A percentile compares a stretch with the other conserved stretches of the same genome.
These are phyloP conservation scores for Hypercompe scribonia DNA, from an alignment of 2,888 invertebrate genomes.

Conservation along the genomic window DNA sequence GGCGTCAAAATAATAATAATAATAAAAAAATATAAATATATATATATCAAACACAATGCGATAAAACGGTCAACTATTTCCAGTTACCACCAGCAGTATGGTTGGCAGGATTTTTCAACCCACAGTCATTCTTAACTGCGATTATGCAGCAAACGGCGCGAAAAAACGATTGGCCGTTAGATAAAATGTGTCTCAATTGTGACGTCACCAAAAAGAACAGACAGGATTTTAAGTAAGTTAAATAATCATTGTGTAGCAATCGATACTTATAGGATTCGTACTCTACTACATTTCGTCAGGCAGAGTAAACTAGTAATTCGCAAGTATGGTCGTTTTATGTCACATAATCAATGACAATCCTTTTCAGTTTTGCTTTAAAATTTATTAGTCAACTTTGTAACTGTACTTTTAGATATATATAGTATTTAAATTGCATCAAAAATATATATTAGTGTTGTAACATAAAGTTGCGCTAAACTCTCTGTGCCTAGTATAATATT, in stretches of 20 bases:
- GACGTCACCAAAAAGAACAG: conserved; percentile 96
- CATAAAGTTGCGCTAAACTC: no score
- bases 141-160: conserved; percentile 99
- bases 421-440: not conserved
- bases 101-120: conserved; percentile 98
- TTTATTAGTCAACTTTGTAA: not conserved
- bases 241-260: not conserved
- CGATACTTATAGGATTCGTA: not conserved
- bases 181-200: conserved; percentile 97
- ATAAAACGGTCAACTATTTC: not conserved
- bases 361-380: not conserved
- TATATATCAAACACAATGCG: no score
- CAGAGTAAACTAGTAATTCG: not conserved
- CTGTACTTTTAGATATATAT: not conserved
- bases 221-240: conserved; percentile 91
- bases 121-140: conserved; percentile 98
- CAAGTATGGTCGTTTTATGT: no score
- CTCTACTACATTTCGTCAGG: not conserved
- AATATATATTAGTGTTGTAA: not conserved
- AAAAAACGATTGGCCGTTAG: conserved; percentile 98
- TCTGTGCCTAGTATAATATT: not conserved
- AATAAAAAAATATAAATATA: no score
- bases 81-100: conserved; percentile 95
- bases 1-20: no score
- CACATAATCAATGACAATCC: not conserved